Conservation (phyloP, 2,888 invertebrate species). For the Ichneumon xanthorius region DNA sequence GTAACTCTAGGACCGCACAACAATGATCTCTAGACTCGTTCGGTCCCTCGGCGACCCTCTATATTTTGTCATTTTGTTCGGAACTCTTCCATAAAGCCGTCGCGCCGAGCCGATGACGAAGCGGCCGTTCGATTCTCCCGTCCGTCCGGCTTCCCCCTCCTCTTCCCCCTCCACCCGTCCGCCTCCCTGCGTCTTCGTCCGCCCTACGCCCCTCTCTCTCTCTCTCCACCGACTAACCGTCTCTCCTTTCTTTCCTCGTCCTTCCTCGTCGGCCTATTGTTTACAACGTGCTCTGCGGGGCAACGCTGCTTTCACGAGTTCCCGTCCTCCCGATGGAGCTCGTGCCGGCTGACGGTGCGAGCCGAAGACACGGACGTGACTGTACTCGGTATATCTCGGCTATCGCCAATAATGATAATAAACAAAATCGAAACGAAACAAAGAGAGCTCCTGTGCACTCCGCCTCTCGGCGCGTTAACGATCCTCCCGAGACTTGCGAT, state of each 20-base stretch:
- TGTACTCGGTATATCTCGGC: not conserved
- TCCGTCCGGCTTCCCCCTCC: constrained; percentile 48
- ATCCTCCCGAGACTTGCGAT: not conserved
- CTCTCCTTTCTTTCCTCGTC: constrained; percentile 54
- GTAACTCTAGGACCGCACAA: not conserved
- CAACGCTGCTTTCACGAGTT: constrained; percentile 28
- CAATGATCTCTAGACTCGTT: not conserved
- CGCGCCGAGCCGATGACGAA: constrained; percentile 67
- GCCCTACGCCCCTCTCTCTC: constrained; percentile 58
- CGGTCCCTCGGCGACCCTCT: not conserved
- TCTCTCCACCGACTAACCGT: constrained; percentile 66
- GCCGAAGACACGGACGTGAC: not conserved
- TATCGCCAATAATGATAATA: not conserved
- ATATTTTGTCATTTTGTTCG: constrained; percentile 59
- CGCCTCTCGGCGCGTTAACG: not conserved
- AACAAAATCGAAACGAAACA: not conserved
- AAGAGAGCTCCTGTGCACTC: not conserved
- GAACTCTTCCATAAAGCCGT: constrained; percentile 39
- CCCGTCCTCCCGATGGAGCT: constrained; percentile 26
- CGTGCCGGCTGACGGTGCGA: not conserved
- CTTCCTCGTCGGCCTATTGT: constrained; percentile 63
- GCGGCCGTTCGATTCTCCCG: constrained; percentile 71
- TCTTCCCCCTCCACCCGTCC: constrained; percentile 62
- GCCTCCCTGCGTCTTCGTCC: constrained; percentile 56
- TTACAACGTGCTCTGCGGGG: constrained; percentile 52